Conservation (phyloP, 2,113 vertebrate genomes). For the Syrrhaptes paradoxus region DNA sequence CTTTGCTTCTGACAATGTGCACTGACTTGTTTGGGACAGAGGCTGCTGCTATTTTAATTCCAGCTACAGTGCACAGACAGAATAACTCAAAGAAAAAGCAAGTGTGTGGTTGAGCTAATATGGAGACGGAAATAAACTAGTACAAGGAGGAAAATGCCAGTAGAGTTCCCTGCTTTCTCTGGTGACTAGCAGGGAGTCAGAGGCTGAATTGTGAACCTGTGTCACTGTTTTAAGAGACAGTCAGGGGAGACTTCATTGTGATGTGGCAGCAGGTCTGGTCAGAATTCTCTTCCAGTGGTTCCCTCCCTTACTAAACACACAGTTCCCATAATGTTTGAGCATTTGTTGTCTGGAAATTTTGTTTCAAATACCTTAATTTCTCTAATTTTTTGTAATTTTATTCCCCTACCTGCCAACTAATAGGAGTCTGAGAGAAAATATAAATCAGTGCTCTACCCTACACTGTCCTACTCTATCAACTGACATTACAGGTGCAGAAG, state of each 20-base stretch:
- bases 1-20: neutral
- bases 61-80: neutral
- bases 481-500: neutral
- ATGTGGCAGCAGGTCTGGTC: neutral
- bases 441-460: neutral
- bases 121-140: neutral
- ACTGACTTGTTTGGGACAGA: neutral
- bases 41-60: neutral
- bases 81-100: neutral
- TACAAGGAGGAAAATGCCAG: neutral
- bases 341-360: neutral
- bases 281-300: neutral
- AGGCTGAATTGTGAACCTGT: neutral
- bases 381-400: neutral
- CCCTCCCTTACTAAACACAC: neutral
- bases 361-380: neutral
- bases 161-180: neutral
- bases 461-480: neutral
- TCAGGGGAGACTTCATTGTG: neutral
- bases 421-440: neutral
- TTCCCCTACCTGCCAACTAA: neutral
- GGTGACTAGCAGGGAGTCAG: neutral
- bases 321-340: neutral
- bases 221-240: neutral
- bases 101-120: neutral